phyloP scores from a whole-genome alignment of 2,113 vertebrate genomes.

The Etia nguti region DNA sequence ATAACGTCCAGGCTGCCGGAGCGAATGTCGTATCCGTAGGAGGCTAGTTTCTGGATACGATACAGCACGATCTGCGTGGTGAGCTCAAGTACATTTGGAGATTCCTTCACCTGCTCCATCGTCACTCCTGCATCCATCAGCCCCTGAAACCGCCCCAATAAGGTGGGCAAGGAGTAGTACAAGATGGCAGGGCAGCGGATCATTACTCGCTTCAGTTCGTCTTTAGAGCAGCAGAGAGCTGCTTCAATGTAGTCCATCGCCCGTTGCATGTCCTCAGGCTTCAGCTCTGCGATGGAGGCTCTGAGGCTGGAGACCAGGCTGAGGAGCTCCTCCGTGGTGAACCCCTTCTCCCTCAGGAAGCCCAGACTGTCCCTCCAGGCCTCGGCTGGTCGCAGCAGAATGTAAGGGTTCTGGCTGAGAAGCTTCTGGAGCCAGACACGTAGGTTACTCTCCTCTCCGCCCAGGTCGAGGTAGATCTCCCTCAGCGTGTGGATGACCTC shows the following conservation, averaged over 20 bases:
- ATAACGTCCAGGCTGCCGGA: constrained; percentile 33
- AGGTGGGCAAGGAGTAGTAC: constrained; percentile 26
- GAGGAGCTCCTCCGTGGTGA: constrained; percentile 44
- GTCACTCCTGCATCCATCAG: constrained; percentile 27
- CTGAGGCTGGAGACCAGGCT: constrained; percentile 38
- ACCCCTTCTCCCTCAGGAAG: constrained; percentile 51
- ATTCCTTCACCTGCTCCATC: constrained; percentile 48
- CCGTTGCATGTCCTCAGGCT: constrained; percentile 26
- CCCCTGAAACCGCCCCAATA: constrained; percentile 32
- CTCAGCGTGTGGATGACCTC: constrained; percentile 50
- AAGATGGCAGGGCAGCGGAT: constrained; percentile 32
- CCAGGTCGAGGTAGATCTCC: constrained; percentile 54
- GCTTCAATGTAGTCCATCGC: constrained; percentile 18
- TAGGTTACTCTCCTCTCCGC: constrained; percentile 32
- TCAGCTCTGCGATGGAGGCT: constrained; percentile 48
- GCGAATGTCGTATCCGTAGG: constrained; percentile 35
- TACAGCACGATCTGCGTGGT: constrained; percentile 42
- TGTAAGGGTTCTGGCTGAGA: constrained; percentile 45
- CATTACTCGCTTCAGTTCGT: constrained; percentile 17
- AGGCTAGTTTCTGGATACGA: constrained; percentile 45
- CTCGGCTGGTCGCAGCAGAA: constrained; percentile 38
- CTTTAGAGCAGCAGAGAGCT: constrained; percentile 23
- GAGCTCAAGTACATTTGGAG: constrained; percentile 37
- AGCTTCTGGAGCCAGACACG: constrained; percentile 55
- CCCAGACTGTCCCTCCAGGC: constrained; percentile 55